A percentile compares a stretch with the other conserved stretches of the same genome.
Evolutionary conservation across 1,140 invertebrate species (phyloP).

Genomic region (Oppia nitens): DNA sequence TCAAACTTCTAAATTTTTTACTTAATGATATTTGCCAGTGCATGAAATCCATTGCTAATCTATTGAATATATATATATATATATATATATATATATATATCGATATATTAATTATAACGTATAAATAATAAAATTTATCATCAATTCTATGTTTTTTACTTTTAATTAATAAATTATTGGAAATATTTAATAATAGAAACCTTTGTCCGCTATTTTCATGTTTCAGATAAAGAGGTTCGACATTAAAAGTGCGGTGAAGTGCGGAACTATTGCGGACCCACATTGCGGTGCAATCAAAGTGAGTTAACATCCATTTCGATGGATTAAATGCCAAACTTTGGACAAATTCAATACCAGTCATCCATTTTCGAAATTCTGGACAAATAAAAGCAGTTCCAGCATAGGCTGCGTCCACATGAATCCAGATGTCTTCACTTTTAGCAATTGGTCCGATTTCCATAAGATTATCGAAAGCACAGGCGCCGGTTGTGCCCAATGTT

Average conservation of each 20-base stretch:
- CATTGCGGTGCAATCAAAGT: conserved; percentile 87
- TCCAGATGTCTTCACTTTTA: conserved; percentile 52
- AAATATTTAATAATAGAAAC: too few species aligned
- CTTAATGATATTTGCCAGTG: conserved; percentile 89
- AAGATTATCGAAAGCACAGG: conserved; percentile 77
- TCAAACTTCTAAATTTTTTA: conserved; percentile 70
- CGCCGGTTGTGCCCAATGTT: conserved; percentile 78
- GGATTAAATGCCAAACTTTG: conserved; percentile 92
- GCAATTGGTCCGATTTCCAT: conserved; percentile 64
- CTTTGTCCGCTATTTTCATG: conserved; percentile 86
- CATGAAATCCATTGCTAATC: conserved; percentile 86
- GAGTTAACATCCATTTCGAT: conserved; percentile 89
- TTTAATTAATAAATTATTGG: too few species aligned
- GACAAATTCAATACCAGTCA: conserved; percentile 69
- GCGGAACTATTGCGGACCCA: conserved; percentile 72
- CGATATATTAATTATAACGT: too few species aligned
- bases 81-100: too few species aligned
- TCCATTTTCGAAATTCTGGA: conserved; percentile 70
- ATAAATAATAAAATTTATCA: too few species aligned
- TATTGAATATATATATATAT: too few species aligned
- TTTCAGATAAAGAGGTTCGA: conserved; percentile 94
- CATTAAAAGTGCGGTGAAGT: conserved; percentile 78
- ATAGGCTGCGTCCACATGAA: conserved; percentile 78
- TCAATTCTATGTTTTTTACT: too few species aligned
- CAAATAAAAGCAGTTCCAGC: conserved; percentile 82